phyloP scores from a whole-genome alignment of 2,113 vertebrate species.

The Dolichotis patagonum region DNA sequence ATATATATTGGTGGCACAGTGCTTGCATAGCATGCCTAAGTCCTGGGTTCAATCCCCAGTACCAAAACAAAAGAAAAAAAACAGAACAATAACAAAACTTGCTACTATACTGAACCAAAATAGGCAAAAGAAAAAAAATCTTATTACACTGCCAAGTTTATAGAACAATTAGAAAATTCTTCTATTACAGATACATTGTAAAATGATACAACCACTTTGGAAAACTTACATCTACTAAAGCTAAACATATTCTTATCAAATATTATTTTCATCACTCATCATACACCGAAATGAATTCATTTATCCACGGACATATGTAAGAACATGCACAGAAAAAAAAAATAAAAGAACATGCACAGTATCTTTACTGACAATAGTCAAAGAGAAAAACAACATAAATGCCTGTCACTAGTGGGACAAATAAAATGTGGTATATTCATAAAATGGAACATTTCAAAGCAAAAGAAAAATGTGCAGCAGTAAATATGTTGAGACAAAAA shows the following conservation, averaged over 20 bases:
- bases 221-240: constrained; percentile 3
- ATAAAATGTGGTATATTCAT: background rate
- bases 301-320: background rate
- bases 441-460: background rate
- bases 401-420: background rate
- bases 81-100: background rate
- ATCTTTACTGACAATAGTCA: background rate
- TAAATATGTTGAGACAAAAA: background rate
- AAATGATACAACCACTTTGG: background rate
- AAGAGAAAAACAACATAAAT: constrained; percentile 29
- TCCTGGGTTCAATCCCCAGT: background rate
- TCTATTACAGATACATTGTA: background rate
- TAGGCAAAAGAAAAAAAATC: too few species aligned
- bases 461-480: background rate
- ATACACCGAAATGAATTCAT: background rate
- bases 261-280: background rate
- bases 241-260: background rate
- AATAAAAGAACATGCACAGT: background rate
- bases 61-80: background rate
- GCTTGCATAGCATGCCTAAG: background rate
- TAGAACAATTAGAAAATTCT: background rate
- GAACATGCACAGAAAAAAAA: background rate
- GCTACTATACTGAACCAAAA: background rate
- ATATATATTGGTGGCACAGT: background rate
- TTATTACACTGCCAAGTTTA: background rate